Percentiles rank a stretch among this genome's conserved stretches.
Conservation (phyloP, 1,140 invertebrate genomes). For the Batillaria attramentaria region DNA sequence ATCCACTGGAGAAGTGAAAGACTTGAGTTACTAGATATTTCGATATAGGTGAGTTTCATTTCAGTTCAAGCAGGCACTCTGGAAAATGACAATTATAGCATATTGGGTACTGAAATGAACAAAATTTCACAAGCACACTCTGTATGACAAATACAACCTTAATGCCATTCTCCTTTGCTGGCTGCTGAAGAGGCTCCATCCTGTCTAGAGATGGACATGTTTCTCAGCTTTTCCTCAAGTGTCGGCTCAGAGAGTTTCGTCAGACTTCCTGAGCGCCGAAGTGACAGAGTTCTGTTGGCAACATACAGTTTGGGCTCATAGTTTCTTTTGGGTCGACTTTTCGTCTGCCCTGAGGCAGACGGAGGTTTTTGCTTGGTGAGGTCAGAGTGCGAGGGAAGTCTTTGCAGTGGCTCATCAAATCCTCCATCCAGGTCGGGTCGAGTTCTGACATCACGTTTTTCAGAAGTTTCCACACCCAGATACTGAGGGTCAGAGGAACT, state of each 20-base stretch:
- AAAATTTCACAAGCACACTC: no score
- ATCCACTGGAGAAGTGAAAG: no score
- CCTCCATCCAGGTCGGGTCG: neutral
- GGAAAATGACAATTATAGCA: no score
- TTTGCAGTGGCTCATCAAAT: neutral
- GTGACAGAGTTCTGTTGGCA: conserved; percentile 55
- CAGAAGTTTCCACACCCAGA: no score
- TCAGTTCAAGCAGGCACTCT: no score
- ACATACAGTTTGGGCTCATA: conserved; percentile 58
- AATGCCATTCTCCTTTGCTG: no score
- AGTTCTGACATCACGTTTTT: neutral
- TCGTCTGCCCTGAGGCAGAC: neutral
- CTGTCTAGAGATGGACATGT: neutral
- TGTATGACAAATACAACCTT: no score
- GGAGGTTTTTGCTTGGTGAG: neutral
- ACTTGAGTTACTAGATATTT: no score
- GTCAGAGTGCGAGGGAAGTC: neutral
- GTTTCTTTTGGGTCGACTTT: conserved; percentile 19
- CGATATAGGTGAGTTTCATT: no score
- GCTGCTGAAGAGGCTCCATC: no score
- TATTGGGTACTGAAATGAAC: no score
- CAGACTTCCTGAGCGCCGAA: conserved; percentile 54
- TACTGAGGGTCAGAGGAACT: no score
- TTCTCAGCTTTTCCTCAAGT: conserved; percentile 1
- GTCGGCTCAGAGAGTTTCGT: conserved; percentile 36